These are phyloP conservation scores for Neosilurus hyrtlii DNA, from an alignment of 2,797 vertebrate species.

Conservation along the genomic window DNA sequence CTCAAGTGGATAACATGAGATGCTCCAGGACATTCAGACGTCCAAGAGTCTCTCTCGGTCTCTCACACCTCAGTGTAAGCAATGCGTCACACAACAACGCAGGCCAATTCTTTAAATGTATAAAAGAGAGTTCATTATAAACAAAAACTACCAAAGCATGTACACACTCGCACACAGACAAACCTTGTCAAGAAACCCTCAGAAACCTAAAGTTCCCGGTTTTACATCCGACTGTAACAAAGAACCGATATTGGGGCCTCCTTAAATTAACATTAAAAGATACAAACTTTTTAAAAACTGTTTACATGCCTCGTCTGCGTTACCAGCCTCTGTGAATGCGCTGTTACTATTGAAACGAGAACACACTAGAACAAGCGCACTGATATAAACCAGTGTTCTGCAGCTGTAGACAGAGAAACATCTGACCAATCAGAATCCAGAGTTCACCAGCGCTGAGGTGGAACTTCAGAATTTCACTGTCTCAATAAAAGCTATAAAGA, in stretches of 20 bases:
- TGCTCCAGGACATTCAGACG: neutral
- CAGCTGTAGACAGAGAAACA: neutral
- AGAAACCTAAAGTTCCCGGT: neutral
- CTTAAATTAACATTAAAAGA: neutral
- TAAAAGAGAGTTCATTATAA: conserved; percentile 7
- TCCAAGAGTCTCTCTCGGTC: too few species aligned
- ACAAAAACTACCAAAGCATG: conserved; percentile 16
- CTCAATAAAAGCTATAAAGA: neutral
- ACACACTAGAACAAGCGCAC: neutral
- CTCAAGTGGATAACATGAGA: neutral
- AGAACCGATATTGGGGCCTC: neutral
- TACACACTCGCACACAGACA: neutral
- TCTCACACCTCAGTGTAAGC: neutral
- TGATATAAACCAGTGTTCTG: neutral
- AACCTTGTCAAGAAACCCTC: neutral
- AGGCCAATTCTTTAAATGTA: neutral
- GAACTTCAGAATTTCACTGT: too few species aligned
- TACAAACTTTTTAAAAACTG: neutral
- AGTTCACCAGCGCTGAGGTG: neutral
- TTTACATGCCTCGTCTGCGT: neutral
- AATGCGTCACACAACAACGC: conserved; percentile 17
- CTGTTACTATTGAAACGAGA: neutral
- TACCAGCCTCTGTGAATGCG: neutral
- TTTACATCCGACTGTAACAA: neutral
- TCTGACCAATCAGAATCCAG: neutral